Evolutionary conservation across 92 coral and sea anemone species (phyloP).

Genomic region (Desmophyllum pertusum): DNA sequence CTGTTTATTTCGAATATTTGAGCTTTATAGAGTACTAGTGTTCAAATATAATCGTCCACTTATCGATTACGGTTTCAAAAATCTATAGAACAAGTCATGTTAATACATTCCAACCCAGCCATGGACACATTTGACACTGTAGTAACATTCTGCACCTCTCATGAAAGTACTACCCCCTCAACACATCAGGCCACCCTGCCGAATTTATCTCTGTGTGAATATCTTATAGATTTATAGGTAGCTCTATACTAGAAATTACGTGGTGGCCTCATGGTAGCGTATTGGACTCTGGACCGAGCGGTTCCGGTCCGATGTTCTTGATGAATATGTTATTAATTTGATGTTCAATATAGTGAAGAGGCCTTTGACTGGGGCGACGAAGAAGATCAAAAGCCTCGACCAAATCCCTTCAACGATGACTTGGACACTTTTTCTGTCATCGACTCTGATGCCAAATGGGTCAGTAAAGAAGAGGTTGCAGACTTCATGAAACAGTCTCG

Average conservation of each 20-base stretch:
- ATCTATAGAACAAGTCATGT: too few relatives aligned
- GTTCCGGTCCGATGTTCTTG: background rate
- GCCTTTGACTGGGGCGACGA: constrained; percentile 46
- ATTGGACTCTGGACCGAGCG: background rate
- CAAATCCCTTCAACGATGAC: constrained; percentile 70
- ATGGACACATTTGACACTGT: too few relatives aligned
- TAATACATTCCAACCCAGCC: too few relatives aligned
- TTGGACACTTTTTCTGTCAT: background rate
- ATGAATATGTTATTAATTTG: background rate
- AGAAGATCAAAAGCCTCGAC: constrained; percentile 37
- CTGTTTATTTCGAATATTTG: background rate
- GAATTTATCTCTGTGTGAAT: too few relatives aligned
- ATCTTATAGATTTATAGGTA: too few relatives aligned
- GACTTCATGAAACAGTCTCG: constrained; percentile 65
- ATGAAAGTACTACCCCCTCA: too few relatives aligned
- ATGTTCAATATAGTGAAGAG: constrained; percentile 24
- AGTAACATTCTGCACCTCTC: too few relatives aligned
- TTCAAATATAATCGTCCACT: too few relatives aligned
- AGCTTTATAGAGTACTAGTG: too few relatives aligned
- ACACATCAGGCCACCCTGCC: too few relatives aligned
- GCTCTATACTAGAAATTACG: too few relatives aligned
- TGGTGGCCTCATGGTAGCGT: background rate
- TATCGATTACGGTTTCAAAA: too few relatives aligned
- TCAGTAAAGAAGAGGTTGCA: constrained; percentile 57
- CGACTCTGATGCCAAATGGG: constrained; percentile 34